These are phyloP conservation scores for Pantherophis alleghaniensis DNA, from an alignment of 2,797 vertebrate species.

Conservation along the genomic window DNA sequence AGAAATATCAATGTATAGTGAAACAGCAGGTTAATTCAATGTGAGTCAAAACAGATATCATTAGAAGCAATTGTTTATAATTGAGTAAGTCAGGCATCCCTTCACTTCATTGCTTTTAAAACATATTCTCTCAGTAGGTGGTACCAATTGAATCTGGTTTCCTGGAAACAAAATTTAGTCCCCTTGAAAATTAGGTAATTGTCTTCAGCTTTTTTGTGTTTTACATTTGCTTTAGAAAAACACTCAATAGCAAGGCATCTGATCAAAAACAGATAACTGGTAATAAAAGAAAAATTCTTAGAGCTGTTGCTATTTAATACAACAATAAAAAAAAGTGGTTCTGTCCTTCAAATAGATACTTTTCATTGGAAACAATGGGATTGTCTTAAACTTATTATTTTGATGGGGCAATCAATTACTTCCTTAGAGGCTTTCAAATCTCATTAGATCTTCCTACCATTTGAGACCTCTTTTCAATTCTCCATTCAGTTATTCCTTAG, in stretches of 20 bases:
- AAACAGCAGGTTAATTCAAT: slow-evolving; percentile 26
- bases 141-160: slow-evolving; percentile 31
- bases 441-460: neutral
- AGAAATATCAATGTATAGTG: slow-evolving; percentile 23
- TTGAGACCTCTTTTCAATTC: neutral
- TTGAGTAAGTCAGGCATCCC: slow-evolving; percentile 21
- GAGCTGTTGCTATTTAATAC: slow-evolving; percentile 18
- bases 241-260: slow-evolving; percentile 2
- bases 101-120: slow-evolving; percentile 35
- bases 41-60: slow-evolving; percentile 11
- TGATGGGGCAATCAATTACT: neutral
- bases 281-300: slow-evolving; percentile 26
- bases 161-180: slow-evolving; percentile 30
- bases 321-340: neutral
- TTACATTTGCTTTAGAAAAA: slow-evolving; percentile 44
- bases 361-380: slow-evolving; percentile 22
- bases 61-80: slow-evolving; percentile 21
- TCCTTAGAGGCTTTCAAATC: neutral
- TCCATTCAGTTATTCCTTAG: neutral
- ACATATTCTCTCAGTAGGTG: slow-evolving; percentile 8
- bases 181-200: slow-evolving; percentile 33
- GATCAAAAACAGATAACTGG: slow-evolving; percentile 14
- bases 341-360: slow-evolving; percentile 14
- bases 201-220: slow-evolving; percentile 25
- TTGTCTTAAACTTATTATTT: slow-evolving; percentile 13